Evolutionary conservation across 2,797 vertebrate genomes (phyloP), one percentile per base, ranked within the genome.

Genomic region (Gallinago nigripennis): DNA sequence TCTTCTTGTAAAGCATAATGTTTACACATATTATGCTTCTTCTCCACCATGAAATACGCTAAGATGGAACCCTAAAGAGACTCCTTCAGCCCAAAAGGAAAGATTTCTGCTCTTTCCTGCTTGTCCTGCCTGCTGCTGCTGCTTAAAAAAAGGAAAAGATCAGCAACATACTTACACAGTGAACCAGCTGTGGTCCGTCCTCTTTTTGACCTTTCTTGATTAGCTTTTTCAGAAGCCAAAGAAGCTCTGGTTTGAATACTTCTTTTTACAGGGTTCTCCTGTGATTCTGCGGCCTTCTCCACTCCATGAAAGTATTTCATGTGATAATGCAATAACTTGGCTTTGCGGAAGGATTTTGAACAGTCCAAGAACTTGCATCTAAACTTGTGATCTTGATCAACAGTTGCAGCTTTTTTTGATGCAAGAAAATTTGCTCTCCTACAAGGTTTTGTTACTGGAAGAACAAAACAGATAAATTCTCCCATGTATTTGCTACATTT

Each of bases 291-390:
- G 39, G 97, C 95, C 79, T 98, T 98, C 81, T 98, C 98, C 96
- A 98, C 97, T 78, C 98, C 98, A 92, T 99, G 99, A 97, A 99
- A 99, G 97, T 99, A 99, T 96, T 99, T 99, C 98, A 99, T 99
- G 97, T 99, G 99, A 98, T 99, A 99, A 97, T 99, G 99, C 94
- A 99, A 97, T 87, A 99, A 97, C 95, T 99, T 99, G 16, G 99
- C 99, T 98, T 99, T 99, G 97, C 99, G 98, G 98, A 99, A 99
- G 35, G 98, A 99, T 97, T 99, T 99, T 68, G 98, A 98, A 97
- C 99, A 99, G 97, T 98, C 99, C 17, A 97, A 96, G 41, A 99
- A 98, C 30, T 98, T 98, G 97, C 99, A 99, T 98, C 99, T 99
- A 98, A 99, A 99, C 51, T 99, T 99, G 97, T 99, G 99, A 97